Conservation (phyloP, 2,113 vertebrate genomes). For the Ibidorhyncha struthersii region DNA sequence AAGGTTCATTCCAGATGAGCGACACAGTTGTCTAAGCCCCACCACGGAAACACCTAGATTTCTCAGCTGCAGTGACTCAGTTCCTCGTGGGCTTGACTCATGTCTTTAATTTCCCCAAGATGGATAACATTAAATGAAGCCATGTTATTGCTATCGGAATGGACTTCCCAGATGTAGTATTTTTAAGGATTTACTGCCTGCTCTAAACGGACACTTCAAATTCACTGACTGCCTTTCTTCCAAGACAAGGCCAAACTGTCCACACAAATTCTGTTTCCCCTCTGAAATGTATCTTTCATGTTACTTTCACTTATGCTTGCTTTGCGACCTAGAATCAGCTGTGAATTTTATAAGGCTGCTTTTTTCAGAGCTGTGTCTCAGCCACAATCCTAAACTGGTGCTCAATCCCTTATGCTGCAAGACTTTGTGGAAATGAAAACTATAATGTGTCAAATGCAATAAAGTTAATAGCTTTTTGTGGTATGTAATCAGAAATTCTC, state of each 20-base stretch:
- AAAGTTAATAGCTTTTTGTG: background rate
- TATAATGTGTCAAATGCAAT: background rate
- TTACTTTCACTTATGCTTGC: background rate
- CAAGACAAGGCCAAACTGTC: background rate
- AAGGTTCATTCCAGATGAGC: background rate
- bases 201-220: background rate
- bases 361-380: background rate
- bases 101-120: background rate
- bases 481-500: background rate
- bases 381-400: background rate
- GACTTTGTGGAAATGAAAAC: background rate
- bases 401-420: background rate
- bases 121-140: background rate
- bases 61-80: background rate
- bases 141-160: background rate
- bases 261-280: background rate
- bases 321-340: background rate
- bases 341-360: background rate
- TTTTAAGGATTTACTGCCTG: background rate
- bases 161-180: fast-evolving
- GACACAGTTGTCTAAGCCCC: background rate
- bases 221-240: background rate
- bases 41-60: background rate
- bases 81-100: background rate
- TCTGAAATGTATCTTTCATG: background rate